Conservation (phyloP, 2,113 vertebrate genomes). For the Heterotilapia buettikoferi region DNA sequence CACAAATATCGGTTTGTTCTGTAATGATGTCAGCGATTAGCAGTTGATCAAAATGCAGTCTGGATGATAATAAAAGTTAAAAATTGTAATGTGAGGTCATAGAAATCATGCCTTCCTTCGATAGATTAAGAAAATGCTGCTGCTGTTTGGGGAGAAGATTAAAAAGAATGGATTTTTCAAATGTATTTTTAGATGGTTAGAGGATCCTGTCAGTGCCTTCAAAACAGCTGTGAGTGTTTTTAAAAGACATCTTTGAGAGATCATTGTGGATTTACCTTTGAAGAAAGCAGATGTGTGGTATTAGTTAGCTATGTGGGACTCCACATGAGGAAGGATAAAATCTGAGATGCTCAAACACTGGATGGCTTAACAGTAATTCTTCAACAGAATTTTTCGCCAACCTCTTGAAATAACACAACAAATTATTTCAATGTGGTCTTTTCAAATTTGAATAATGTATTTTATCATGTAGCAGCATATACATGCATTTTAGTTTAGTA, state of each 20-base stretch:
- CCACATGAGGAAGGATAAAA: not conserved
- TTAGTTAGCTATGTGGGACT: not conserved
- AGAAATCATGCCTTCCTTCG: not conserved
- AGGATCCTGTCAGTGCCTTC: not conserved
- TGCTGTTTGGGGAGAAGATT: not conserved
- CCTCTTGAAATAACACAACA: not conserved
- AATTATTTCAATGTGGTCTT: not conserved
- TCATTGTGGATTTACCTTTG: not conserved
- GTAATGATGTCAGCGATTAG: not conserved
- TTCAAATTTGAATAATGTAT: not conserved
- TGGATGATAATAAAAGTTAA: not conserved
- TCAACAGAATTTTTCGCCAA: fast-evolving
- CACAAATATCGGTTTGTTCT: not conserved
- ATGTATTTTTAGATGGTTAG: not conserved
- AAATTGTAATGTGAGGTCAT: not conserved
- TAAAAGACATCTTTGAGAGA: not conserved
- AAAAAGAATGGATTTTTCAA: not conserved
- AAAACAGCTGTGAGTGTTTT: not conserved
- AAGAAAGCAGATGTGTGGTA: not conserved
- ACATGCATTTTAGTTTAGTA: not conserved
- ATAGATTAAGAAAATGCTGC: not conserved
- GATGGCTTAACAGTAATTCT: not conserved
- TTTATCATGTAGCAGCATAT: not conserved
- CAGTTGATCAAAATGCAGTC: not conserved
- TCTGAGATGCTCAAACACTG: not conserved